Base-by-base conservation (phyloP, 64 coral and sea anemone genomes). In the Exaiptasia diaphana region DNA sequence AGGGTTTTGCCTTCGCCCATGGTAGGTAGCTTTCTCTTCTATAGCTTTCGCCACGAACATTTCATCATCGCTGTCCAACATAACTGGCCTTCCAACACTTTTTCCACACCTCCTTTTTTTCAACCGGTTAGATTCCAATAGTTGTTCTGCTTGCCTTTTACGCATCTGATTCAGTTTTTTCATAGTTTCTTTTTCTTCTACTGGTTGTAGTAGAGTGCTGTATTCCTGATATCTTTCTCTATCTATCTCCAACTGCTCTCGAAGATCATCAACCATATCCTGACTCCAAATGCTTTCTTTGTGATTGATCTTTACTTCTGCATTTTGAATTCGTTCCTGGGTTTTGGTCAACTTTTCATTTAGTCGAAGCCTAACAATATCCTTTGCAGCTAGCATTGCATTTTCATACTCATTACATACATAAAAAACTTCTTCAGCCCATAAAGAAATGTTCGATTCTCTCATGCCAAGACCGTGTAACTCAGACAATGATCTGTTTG, bases 11-110 rank as follows among this genome's bases (percentile, higher is more conserved):
- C 68, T 55, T 30, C 81, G 64, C 30, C 81, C 81, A 83, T 83
- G 80, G 39, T 83, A 83, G 1, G 68, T 74, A 42, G 82, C 68
- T 43, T 85, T 85, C n/a, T 85, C 82, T 23, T 85, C 68, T 40
- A 85, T 71, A 26, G 82, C 82, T 38, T 85, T 85, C 32, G 68
- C 35, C 3, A 78, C 20, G 29, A 83, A 83, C 33, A 33, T 45
- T 53, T 83, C 81, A 56, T 83, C 64, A 38, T 40, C 46, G 12
- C 49, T 43, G 68, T 83, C 81, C 31, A 83, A 45, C n/a, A 15
- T 53, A 8, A 9, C n/a, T 10, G 72, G 43, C 44, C 9, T 17
- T 26, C 72, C 72, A 28, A 44, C 13, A 28, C 18, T 33, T 62
- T 62, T 26, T 26, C 58, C 58, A 62, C 58, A 62, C 58, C 58